A percentile compares a stretch with the other conserved stretches of the same genome.
Conservation (phyloP, 2,888 invertebrate genomes). For the Drosophila meridionalis region DNA sequence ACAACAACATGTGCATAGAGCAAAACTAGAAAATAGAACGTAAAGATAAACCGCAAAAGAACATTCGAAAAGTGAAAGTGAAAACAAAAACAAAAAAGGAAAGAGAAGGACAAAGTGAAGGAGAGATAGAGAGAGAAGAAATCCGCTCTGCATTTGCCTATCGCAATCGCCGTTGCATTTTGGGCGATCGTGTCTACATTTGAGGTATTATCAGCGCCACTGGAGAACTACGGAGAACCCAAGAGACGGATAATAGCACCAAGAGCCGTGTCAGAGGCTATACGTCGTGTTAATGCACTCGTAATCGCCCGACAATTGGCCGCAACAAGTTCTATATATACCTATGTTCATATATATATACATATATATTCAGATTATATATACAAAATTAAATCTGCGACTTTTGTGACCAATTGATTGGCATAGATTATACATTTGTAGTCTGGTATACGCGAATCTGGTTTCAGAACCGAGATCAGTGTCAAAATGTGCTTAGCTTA, state of each 20-base stretch:
- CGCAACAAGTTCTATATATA: conserved; percentile 24
- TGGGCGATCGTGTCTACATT: conserved; percentile 16
- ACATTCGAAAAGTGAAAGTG: conserved; percentile 67
- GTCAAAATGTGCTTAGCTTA: conserved; percentile 47
- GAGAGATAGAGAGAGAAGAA: not conserved
- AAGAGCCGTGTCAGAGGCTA: conserved; percentile 43
- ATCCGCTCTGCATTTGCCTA: conserved; percentile 27
- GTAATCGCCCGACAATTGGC: conserved; percentile 50
- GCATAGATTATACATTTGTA: conserved; percentile 56
- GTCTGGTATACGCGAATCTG: conserved; percentile 35
- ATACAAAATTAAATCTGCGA: conserved; percentile 46
- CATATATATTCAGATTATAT: not conserved
- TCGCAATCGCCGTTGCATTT: conserved; percentile 39
- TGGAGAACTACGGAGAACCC: conserved; percentile 40
- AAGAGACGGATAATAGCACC: conserved; percentile 9
- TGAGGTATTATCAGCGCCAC: conserved; percentile 47
- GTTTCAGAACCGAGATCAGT: conserved; percentile 68
- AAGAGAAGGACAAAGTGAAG: conserved; percentile 11
- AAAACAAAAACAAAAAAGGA: conserved; percentile 27
- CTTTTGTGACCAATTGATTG: conserved; percentile 54
- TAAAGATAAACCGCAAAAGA: conserved; percentile 57
- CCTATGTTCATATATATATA: not conserved
- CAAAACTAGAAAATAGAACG: conserved; percentile 48
- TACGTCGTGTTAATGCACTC: conserved; percentile 58
- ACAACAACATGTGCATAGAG: conserved; percentile 31